phyloP scores from a whole-genome alignment of 1,140 invertebrate genomes.

The Nasonia giraulti region DNA sequence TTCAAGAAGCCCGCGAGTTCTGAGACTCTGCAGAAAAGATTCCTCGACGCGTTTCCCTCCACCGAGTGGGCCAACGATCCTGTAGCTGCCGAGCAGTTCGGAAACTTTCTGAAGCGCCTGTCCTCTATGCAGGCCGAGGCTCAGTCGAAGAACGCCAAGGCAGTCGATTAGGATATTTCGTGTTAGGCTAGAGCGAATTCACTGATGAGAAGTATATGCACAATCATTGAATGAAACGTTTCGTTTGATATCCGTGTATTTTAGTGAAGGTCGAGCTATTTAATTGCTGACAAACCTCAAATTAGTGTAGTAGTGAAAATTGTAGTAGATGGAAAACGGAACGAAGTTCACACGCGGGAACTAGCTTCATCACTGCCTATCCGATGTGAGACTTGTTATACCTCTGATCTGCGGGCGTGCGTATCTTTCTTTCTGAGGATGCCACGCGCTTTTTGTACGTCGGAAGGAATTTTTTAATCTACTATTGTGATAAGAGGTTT shows the following conservation, averaged over 20 bases:
- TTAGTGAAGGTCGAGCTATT: conserved; percentile 21
- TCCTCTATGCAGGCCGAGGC: conserved; percentile 56
- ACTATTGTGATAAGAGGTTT: conserved; percentile 50
- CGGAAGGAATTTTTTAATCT: conserved; percentile 31
- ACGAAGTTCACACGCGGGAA: neutral
- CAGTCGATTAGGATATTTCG: neutral
- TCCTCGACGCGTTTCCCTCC: conserved; percentile 63
- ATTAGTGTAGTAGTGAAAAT: conserved; percentile 9
- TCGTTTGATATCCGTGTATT: conserved; percentile 26
- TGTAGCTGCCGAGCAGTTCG: conserved; percentile 59
- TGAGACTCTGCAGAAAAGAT: conserved; percentile 59
- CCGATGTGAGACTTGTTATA: conserved; percentile 17
- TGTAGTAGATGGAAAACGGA: neutral
- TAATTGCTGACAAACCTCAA: neutral
- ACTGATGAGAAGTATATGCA: conserved; percentile 19
- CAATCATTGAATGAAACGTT: conserved; percentile 17
- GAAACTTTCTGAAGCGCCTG: conserved; percentile 63
- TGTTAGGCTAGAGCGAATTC: neutral
- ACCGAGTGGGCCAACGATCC: conserved; percentile 65
- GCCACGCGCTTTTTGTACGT: neutral
- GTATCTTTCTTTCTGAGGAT: neutral
- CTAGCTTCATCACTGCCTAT: conserved; percentile 49
- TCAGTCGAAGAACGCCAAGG: conserved; percentile 41
- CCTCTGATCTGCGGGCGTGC: neutral
- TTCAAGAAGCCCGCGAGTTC: conserved; percentile 46